Conservation (phyloP, 1,140 invertebrate species). For the Pogonognathellus flavescens region DNA sequence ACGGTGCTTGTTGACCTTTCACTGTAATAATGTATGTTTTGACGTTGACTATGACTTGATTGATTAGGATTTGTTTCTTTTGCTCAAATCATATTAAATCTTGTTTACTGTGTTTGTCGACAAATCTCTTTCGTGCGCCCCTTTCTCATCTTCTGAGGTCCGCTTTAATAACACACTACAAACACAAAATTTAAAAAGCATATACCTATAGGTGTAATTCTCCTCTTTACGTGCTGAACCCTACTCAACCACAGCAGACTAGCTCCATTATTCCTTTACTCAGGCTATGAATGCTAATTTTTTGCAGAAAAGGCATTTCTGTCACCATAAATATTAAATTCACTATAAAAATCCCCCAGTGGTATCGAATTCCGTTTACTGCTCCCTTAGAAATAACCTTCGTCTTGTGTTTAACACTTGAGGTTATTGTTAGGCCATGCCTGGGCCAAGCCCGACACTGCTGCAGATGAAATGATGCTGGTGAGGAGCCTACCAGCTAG, state of each 20-base stretch:
- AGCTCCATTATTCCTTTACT: background rate
- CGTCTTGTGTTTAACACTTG: no score
- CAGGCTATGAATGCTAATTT: slow-evolving; percentile 41
- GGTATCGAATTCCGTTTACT: background rate
- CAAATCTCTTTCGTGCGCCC: slow-evolving; percentile 14
- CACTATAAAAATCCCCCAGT: slow-evolving; percentile 3
- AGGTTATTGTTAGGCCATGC: no score
- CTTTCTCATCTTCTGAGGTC: background rate
- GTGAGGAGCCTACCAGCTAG: background rate
- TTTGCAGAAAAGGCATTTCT: background rate
- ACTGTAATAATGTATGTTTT: slow-evolving; percentile 36
- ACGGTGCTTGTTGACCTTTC: slow-evolving; percentile 43
- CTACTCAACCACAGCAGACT: no score
- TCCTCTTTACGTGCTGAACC: no score
- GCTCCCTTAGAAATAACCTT: background rate
- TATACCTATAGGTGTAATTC: no score
- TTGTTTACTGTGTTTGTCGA: slow-evolving; percentile 25
- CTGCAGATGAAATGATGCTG: background rate
- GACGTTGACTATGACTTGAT: slow-evolving; percentile 39
- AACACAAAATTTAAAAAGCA: no score
- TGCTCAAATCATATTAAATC: slow-evolving; percentile 34
- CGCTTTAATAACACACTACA: background rate
- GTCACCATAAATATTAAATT: slow-evolving; percentile 37
- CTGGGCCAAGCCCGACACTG: no score
- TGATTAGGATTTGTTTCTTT: slow-evolving; percentile 45